phyloP scores from a whole-genome alignment of 2,797 vertebrate genomes.

The Sphenodon punctatus region DNA sequence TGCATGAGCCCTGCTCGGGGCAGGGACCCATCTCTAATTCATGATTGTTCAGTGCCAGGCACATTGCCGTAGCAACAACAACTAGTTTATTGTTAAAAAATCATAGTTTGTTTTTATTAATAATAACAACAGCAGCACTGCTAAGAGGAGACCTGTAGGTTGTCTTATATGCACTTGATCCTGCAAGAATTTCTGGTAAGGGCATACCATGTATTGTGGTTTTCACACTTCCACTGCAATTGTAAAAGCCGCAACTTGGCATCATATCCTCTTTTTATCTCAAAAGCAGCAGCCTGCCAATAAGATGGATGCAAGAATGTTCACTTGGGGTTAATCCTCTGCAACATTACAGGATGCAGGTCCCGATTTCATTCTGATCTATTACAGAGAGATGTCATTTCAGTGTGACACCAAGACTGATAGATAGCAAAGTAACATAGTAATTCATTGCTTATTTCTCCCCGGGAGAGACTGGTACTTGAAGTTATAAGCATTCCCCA shows the following conservation, averaged over 20 bases:
- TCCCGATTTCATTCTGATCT: neutral
- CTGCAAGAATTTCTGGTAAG: no score
- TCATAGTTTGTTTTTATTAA: no score
- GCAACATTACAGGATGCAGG: neutral
- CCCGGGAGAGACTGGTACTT: rapidly evolving
- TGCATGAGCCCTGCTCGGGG: no score
- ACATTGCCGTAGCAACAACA: no score
- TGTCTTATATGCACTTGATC: no score
- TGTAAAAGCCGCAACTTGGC: neutral
- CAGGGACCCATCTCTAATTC: no score
- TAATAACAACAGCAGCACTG: no score
- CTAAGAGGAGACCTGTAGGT: no score
- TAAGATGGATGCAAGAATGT: neutral
- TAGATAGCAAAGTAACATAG: rapidly evolving
- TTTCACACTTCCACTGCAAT: neutral
- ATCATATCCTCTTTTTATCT: neutral
- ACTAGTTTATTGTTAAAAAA: no score
- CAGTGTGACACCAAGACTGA: neutral
- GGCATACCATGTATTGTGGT: no score
- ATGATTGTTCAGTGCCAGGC: no score
- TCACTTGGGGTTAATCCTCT: neutral
- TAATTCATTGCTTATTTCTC: neutral
- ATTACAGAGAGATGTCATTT: neutral
- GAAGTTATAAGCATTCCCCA: rapidly evolving
- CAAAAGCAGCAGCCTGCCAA: rapidly evolving